A percentile compares a stretch with the other conserved stretches of the same genome.
phyloP scores from a whole-genome alignment of 2,113 vertebrate species.

The Corythornis cristatus region DNA sequence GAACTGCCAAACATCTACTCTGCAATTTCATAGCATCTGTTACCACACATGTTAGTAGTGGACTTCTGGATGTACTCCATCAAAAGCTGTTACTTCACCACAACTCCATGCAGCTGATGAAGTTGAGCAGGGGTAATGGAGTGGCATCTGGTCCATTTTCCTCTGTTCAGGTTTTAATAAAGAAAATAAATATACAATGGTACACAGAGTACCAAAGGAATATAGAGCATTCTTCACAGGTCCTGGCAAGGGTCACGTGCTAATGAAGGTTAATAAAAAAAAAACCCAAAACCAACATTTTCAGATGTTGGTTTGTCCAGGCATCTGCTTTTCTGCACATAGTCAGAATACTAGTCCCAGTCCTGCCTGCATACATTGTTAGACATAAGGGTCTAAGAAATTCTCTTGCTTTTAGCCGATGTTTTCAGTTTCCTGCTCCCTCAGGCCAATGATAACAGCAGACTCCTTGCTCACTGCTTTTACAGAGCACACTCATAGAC shows the following conservation, averaged over 20 bases:
- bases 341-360: not conserved
- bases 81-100: not conserved
- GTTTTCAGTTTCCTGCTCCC: conserved; percentile 1
- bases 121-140: conserved; percentile 1
- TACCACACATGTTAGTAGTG: not conserved
- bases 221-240: not conserved
- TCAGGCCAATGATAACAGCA: not conserved
- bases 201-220: not conserved
- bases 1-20: not conserved
- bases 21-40: not conserved
- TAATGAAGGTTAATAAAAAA: not conserved
- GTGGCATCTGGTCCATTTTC: not conserved
- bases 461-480: not conserved
- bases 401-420: not conserved
- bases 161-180: conserved; percentile 31
- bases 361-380: not conserved
- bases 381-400: not conserved
- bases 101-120: not conserved
- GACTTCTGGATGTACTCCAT: not conserved
- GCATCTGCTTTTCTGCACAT: not conserved
- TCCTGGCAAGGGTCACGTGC: not conserved
- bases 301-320: not conserved
- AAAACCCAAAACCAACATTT: not conserved
- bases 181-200: conserved; percentile 19
- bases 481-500: not conserved